Base-by-base conservation (phyloP, 2,797 vertebrate genomes). In the Podarcis lilfordi region DNA sequence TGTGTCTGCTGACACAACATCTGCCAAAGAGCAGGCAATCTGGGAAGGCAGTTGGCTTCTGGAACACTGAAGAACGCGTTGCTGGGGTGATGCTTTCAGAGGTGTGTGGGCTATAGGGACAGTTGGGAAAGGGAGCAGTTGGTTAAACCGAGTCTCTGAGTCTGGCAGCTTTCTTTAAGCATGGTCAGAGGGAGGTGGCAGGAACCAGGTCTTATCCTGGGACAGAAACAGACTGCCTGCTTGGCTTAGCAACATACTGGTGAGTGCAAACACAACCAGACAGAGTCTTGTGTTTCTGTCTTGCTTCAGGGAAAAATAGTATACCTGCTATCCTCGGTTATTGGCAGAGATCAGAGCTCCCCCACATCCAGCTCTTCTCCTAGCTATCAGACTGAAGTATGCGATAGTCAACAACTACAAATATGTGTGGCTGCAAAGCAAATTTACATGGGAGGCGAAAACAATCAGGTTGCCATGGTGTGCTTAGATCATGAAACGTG, bases 391-490 rank as follows among this genome's bases (percentile, higher is more conserved):
- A 27, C 45, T 77, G 0, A 21, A 6, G 17, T 29, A 27, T 15
- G 71, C 4, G 0, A 0, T 21, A 80, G 86, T 61, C 87, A 88
- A 76, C 79, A 45, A 21, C 15, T 79, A 35, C 1, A 43, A 92
- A 86, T 76, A 83, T 88, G 80, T n/a, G 3, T 68, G 76, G 35
- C 32, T 88, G 27, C n/a, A 79, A 89, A 80, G 92, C 87, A 69
- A 88, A 88, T 69, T 76, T 15, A 82, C 15, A 86, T 37, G 71
- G 74, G 71, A 81, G 59, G 37, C 35, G 74, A 88, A 23, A 79
- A 71, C 75, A 83, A 79, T 27, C 17, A 37, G 37, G 32, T 66
- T 80, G 27, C 76, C 35, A 25, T 68, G 71, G 19, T 40, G 64
- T 55, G 55, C 10, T 37, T 45, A 79, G 37, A 43, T 61, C 21